Evolutionary conservation across 2,797 vertebrate genomes (phyloP), one percentile per base, ranked within the genome.

Genomic region (Lepus townsendii): DNA sequence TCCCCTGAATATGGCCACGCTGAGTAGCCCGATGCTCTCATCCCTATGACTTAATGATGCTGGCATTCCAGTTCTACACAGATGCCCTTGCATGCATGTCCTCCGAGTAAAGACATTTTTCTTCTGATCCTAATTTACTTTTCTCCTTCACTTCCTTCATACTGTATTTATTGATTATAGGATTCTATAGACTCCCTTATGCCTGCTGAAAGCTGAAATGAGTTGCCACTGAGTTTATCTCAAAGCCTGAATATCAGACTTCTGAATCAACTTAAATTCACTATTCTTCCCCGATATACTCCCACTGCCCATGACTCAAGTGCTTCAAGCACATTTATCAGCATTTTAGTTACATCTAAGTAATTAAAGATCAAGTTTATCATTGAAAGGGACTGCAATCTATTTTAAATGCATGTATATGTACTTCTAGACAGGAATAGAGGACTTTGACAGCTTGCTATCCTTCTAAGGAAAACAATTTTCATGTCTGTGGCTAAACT

Each of bases 401-500:
- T 16, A 16, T 12, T 69, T 35, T 35, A 20, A 62, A 62, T 32
- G n/a, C 6, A 26, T 4, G 10, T 38, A 14, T 66, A 60, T 87
- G 12, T 62, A 32, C 47, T 92, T 73, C n/a, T 65, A 75, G 30
- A n/a, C 17, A 52, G 78, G 24, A 82, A 30, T 82, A 54, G 16
- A 92, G 19, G 27, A 24, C 4, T 57, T 83, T 89, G 63, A n/a
- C 30, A 68, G 42, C 84, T 95, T 88, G 42, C 52, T 82, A 8
- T 65, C 17, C 86, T 66, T 88, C 82, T 93, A 38, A 69, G 63
- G n/a, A 79, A 83, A 47, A 68, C 83, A 62, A 4, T 80, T 89
- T 94, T 95, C 12, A 60, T 89, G 73, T 94, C 92, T 95, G 7
- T 93, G 76, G 22, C 5, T 96, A 38, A 95, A 77, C 91, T 82